A percentile compares a stretch with the other conserved stretches of the same genome.
These are phyloP conservation scores for Sebastes nivosus DNA, from an alignment of 2,797 vertebrate species.

Conservation along the genomic window DNA sequence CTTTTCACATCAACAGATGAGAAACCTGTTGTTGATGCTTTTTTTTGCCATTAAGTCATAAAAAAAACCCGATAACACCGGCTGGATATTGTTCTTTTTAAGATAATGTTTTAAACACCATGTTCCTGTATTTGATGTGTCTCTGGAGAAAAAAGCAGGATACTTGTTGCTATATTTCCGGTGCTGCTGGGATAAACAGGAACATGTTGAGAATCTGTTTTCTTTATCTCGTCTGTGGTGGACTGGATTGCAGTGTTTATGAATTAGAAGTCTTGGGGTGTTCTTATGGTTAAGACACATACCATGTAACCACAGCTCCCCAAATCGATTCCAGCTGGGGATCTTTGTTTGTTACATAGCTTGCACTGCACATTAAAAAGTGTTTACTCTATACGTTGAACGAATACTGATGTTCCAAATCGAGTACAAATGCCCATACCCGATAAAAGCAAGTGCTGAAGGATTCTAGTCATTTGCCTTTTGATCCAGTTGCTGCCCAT, in stretches of 20 bases:
- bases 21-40: slow-evolving; percentile 46
- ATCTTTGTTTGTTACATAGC: background rate
- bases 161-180: background rate
- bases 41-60: slow-evolving; percentile 6
- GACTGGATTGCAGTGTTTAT: background rate
- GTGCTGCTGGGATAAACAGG: background rate
- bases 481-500: background rate
- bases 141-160: background rate
- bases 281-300: background rate
- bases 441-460: background rate
- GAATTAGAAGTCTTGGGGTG: background rate
- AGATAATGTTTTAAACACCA: background rate
- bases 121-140: background rate
- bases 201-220: background rate
- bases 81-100: slow-evolving; percentile 13
- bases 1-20: slow-evolving; percentile 34
- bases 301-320: background rate
- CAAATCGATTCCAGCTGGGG: background rate
- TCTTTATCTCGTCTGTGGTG: background rate
- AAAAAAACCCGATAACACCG: background rate
- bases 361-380: too few species aligned
- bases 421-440: rapidly evolving
- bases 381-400: too few species aligned
- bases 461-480: background rate
- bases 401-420: background rate